Evolutionary conservation across 2,888 invertebrate genomes (phyloP).

Genomic region (Chelonus formosanus): DNA sequence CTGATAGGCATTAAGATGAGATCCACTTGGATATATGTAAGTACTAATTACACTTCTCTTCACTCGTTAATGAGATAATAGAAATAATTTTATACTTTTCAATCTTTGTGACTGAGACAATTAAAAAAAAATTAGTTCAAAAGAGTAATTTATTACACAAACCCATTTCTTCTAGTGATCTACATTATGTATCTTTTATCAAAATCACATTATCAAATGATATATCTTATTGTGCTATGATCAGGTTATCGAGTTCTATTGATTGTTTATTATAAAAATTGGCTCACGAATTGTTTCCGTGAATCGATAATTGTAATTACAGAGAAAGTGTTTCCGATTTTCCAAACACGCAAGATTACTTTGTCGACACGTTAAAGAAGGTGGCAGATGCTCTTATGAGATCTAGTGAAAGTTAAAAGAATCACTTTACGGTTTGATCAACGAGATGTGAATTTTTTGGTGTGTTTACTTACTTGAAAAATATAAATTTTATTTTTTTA

Average conservation of each 20-base stretch:
- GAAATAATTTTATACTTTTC: too few species aligned
- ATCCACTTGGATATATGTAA: conserved; percentile 52
- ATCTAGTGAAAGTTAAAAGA: conserved; percentile 55
- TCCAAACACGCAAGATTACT: conserved; percentile 43
- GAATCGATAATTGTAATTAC: conserved; percentile 48
- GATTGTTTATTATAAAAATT: neutral
- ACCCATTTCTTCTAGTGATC: too few species aligned
- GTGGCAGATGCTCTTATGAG: conserved; percentile 36
- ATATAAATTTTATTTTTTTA: too few species aligned
- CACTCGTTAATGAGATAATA: conserved; percentile 1
- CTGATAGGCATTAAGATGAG: conserved; percentile 52
- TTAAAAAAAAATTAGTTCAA: conserved; percentile 2
- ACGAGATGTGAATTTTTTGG: neutral
- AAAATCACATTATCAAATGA: too few species aligned
- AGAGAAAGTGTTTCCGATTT: conserved; percentile 57
- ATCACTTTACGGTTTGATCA: conserved; percentile 22
- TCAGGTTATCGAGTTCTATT: conserved; percentile 9
- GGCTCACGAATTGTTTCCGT: conserved; percentile 39
- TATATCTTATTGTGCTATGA: too few species aligned
- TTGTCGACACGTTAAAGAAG: conserved; percentile 19
- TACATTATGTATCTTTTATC: too few species aligned
- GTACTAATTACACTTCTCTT: conserved; percentile 36
- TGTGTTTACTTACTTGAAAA: neutral
- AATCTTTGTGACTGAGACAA: neutral
- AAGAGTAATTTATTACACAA: neutral